phyloP scores from a whole-genome alignment of 2,797 vertebrate genomes.

The Oreonectes daqikongensis region DNA sequence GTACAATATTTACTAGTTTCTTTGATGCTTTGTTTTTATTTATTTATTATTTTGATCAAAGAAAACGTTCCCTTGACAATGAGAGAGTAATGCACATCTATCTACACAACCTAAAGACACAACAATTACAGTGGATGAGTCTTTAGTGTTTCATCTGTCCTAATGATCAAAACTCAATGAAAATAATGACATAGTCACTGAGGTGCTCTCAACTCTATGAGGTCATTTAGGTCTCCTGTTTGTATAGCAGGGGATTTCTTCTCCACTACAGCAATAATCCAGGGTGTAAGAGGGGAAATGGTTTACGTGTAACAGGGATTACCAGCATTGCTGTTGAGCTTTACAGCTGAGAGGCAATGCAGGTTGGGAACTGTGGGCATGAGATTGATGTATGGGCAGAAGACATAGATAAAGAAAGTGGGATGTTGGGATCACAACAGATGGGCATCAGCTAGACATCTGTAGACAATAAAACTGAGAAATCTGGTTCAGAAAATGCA shows the following conservation, averaged over 20 bases:
- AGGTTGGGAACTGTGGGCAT: neutral
- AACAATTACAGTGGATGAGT: slow-evolving; percentile 6
- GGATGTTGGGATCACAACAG: neutral
- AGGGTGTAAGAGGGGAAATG: slow-evolving; percentile 17
- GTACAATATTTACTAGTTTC: no score
- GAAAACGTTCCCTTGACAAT: neutral
- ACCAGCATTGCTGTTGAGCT: slow-evolving; percentile 12
- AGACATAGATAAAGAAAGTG: neutral
- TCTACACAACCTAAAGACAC: slow-evolving; percentile 18
- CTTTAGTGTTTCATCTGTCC: slow-evolving; percentile 44
- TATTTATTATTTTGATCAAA: neutral
- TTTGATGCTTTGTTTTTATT: neutral
- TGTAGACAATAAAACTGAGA: neutral
- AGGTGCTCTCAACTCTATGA: slow-evolving; percentile 27
- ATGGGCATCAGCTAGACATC: neutral
- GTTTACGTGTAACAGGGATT: slow-evolving; percentile 9
- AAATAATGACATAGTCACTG: slow-evolving; percentile 37
- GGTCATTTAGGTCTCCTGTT: slow-evolving; percentile 45
- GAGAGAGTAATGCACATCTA: slow-evolving; percentile 11
- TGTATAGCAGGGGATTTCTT: slow-evolving; percentile 33
- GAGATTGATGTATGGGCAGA: neutral
- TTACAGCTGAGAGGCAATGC: neutral
- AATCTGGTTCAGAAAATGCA: neutral
- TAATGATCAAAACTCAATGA: slow-evolving; percentile 42
- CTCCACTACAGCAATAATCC: slow-evolving; percentile 35